Evolutionary conservation across 2,113 vertebrate genomes (phyloP).

Genomic region (Lamprotornis superbus): DNA sequence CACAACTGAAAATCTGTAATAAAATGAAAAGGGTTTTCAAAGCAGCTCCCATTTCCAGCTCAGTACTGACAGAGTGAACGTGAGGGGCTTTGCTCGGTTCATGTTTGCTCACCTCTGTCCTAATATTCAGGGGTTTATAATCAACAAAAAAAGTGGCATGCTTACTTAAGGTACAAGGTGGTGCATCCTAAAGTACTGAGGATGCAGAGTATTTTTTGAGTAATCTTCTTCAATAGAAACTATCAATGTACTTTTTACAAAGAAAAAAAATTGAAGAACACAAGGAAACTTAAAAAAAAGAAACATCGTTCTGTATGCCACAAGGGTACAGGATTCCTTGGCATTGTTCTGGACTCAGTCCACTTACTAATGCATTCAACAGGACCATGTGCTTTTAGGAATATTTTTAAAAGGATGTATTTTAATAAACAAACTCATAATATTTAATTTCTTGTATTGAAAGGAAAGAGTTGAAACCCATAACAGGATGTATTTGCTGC

Average conservation of each 20-base stretch:
- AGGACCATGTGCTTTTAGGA: not conserved
- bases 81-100: not conserved
- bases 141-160: not conserved
- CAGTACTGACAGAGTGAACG: not conserved
- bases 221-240: not conserved
- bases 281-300: not conserved
- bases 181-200: not conserved
- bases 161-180: not conserved
- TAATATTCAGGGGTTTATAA: not conserved
- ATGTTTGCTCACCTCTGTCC: not conserved
- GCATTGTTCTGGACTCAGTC: not conserved
- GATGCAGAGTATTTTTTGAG: not conserved
- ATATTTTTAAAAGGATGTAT: not conserved
- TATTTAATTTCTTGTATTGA: not conserved
- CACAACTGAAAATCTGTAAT: not conserved
- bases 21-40: not conserved
- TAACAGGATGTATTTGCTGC: not conserved
- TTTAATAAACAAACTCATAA: not conserved
- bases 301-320: rapidly evolving
- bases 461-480: not conserved
- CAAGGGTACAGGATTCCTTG: not conserved
- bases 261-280: not conserved
- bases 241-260: not conserved
- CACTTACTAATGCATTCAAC: not conserved
- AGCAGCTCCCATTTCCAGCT: not conserved